phyloP scores from a whole-genome alignment of 2,888 invertebrate genomes.

The Eupithecia pulchellata region DNA sequence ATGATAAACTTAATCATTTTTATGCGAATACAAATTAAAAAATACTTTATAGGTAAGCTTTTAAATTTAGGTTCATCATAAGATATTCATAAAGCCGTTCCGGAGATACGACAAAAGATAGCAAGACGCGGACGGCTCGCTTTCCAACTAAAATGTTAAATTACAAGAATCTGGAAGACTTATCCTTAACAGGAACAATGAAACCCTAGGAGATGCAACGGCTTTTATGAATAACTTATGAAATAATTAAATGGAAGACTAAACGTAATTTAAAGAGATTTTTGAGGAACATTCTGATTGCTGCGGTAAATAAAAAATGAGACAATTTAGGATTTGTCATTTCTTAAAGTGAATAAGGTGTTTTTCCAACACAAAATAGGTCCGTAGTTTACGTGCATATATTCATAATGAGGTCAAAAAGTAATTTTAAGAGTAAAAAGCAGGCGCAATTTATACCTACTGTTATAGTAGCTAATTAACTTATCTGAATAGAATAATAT shows the following conservation, averaged over 20 bases:
- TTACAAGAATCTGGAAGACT: conserved; percentile 62
- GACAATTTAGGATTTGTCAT: background rate
- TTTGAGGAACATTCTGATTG: conserved; percentile 22
- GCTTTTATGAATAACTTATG: conserved; percentile 42
- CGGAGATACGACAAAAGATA: conserved; percentile 67
- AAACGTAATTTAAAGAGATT: conserved; percentile 31
- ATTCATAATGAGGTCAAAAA: background rate
- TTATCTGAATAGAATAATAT: background rate
- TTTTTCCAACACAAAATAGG: background rate
- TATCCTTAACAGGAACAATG: conserved; percentile 53
- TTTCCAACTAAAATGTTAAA: conserved; percentile 69
- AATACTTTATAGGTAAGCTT: conserved; percentile 78
- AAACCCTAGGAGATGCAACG: conserved; percentile 45
- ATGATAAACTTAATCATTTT: background rate
- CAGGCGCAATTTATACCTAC: background rate
- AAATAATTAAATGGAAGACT: conserved; percentile 41
- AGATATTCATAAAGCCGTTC: conserved; percentile 81
- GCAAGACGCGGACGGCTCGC: conserved; percentile 54
- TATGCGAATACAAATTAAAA: conserved; percentile 66
- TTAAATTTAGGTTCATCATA: conserved; percentile 79
- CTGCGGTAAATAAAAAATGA: background rate
- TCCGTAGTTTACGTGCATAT: background rate
- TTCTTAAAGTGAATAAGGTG: background rate
- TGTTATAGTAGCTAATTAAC: background rate
- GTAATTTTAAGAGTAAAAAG: background rate